Conservation (phyloP, 2,113 vertebrate species). For the Petrocephalus microphthalmus region DNA sequence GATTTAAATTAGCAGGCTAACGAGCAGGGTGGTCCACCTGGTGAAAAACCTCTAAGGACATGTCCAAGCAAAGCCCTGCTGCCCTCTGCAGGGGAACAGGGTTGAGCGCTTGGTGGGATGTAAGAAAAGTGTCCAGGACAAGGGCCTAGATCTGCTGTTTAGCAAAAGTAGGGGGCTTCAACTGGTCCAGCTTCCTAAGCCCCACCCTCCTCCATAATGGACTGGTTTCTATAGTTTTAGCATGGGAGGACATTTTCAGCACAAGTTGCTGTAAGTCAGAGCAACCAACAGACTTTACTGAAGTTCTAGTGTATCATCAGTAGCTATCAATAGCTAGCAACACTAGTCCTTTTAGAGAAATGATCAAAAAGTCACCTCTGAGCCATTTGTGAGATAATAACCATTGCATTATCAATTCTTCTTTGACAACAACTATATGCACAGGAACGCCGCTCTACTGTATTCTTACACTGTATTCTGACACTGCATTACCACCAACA, state of each 20-base stretch:
- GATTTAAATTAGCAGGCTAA: background rate
- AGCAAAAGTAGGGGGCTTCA: background rate
- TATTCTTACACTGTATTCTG: background rate
- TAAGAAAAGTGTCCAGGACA: background rate
- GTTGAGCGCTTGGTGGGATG: background rate
- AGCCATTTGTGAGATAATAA: background rate
- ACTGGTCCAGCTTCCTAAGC: background rate
- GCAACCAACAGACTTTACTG: background rate
- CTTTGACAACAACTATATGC: background rate
- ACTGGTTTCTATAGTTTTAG: background rate
- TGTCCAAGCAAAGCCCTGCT: background rate
- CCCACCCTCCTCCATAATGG: background rate
- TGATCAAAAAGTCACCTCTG: background rate
- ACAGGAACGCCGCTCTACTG: background rate
- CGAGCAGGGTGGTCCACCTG: background rate
- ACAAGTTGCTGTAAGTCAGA: background rate
- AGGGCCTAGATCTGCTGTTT: background rate
- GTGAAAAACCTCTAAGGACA: background rate
- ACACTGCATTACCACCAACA: background rate
- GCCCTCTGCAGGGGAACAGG: background rate
- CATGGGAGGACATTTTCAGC: background rate
- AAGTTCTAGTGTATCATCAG: background rate
- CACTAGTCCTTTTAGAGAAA: background rate
- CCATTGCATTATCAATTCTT: background rate
- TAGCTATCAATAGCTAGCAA: background rate